Conservation (phyloP, 1,140 invertebrate species). For the Sesamia nonagrioides region DNA sequence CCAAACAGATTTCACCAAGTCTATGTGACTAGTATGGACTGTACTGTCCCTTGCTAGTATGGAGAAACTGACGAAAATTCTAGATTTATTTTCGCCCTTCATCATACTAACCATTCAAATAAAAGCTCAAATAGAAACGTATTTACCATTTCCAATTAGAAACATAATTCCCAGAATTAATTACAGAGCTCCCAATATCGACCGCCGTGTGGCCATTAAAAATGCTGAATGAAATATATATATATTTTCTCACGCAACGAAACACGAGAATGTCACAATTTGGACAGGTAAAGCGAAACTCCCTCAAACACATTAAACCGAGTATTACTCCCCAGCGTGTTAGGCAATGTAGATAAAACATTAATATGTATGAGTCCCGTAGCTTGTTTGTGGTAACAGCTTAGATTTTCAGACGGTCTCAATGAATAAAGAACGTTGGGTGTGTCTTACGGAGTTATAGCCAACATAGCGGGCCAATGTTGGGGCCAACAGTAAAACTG, state of each 20-base stretch:
- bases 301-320: conserved; percentile 72
- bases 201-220: neutral
- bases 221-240: conserved; percentile 23
- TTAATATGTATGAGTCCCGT: conserved; percentile 77
- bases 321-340: conserved; percentile 65
- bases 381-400: conserved; percentile 60
- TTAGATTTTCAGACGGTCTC: conserved; percentile 64
- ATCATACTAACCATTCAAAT: no score
- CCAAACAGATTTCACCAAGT: no score
- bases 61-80: no score
- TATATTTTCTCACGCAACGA: neutral
- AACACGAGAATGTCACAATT: conserved; percentile 60
- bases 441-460: neutral
- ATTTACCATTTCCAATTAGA: neutral
- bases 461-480: conserved; percentile 14
- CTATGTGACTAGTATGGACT: no score
- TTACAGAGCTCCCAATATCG: neutral
- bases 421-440: conserved; percentile 64
- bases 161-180: neutral
- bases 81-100: no score
- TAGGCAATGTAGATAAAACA: conserved; percentile 79
- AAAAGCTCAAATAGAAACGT: neutral
- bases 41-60: no score
- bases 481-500: neutral
- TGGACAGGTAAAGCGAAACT: conserved; percentile 69